Evolutionary conservation across 2,888 invertebrate genomes (phyloP), one percentile per base, ranked within the genome.

Genomic region (Pardosa pseudoannulata): DNA sequence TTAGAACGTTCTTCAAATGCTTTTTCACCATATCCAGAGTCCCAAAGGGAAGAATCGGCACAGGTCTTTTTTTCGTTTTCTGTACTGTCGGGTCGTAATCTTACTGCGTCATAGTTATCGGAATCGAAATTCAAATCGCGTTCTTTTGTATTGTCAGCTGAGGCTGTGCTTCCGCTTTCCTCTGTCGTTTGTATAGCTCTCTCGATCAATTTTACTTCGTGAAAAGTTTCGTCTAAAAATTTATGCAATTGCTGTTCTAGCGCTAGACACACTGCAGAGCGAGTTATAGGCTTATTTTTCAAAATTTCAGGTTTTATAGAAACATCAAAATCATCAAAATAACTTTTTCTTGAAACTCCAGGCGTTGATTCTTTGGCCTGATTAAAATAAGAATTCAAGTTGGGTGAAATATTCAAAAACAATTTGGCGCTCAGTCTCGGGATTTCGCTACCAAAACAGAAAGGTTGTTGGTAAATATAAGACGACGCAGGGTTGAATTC

Each of bases 241-340:
- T 56, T 56, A 23, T 56, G 56, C 56, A 56, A 23, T 23, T 56
- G 56, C 11, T 23, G n/a, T 3, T 56, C 23, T 2, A 56, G 56
- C 5, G 56, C 56, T 23, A 56, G 23, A 23, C 23, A 56, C 19
- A 56, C 56, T 6, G 56, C 56, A 23, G 56, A 23, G 2, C 56
- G 56, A 2, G 56, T 56, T 23, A 56, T 56, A 23, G 56, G 56
- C 56, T 56, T 56, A 56, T 56, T 23, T 56, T 56, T 56, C 56
- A 56, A 23, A 56, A 56, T 56, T 23, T 56, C 23, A 23, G 56
- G 23, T 5, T 56, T 56, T 23, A 56, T 23, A 5, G 56, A 7
- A 56, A 56, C 56, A 11, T 56, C 56, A 23, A 56, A 56, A 6
- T 56, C 5, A 23, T 23, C 56, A 56, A 56, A 56, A 16, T 56